Evolutionary conservation across 2,797 vertebrate species (phyloP), one percentile per base, ranked within the genome.

Genomic region (Parambassis ranga): DNA sequence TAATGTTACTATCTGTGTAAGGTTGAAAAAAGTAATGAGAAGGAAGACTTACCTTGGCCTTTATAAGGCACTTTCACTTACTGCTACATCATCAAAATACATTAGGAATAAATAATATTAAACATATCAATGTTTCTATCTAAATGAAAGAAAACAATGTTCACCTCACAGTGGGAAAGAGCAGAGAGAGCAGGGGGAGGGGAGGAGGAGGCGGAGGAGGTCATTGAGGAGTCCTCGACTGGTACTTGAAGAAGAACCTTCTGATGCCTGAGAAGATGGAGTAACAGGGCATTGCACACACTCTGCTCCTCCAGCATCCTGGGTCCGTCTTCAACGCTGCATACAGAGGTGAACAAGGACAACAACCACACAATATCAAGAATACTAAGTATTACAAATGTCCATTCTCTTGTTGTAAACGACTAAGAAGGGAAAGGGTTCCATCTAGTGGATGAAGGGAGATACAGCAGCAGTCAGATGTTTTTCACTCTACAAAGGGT

Each of bases 241-340:
- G 30, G 24, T 20, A 10, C 2, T 18, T 73, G 65, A 50, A 81
- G 43, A 13, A 87, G 65, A 58, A 47, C 38, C 5, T 18, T 28
- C 13, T 76, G 80, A 51, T 83, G 66, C 47, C 72, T 84, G 31
- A 94, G 85, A 26, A 94, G 79, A 71, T 89, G 87, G 14, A 93
- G 78, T 64, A 94, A 67, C 35, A 94, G 59, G 19, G 23, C 38
- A 4, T 94, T 93, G 30, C 83, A 92, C 66, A 90, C 53, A 19
- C 22, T 90, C 86, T 94, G 93, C 1, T 93, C 92, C 57, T 92
- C 88, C 33, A 87, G 81, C 81, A 91, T 89, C 52, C 46, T 77
- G 62, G 87, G 84, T 52, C 90, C 88, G 19, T 39, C 47, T 46
- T 83, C 71, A 49, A 90, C 72, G 15, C 88, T 90, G 59, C 15